A percentile compares a stretch with the other conserved stretches of the same genome.
Conservation (phyloP, 2,888 invertebrate genomes). For the Deroplatys truncata region DNA sequence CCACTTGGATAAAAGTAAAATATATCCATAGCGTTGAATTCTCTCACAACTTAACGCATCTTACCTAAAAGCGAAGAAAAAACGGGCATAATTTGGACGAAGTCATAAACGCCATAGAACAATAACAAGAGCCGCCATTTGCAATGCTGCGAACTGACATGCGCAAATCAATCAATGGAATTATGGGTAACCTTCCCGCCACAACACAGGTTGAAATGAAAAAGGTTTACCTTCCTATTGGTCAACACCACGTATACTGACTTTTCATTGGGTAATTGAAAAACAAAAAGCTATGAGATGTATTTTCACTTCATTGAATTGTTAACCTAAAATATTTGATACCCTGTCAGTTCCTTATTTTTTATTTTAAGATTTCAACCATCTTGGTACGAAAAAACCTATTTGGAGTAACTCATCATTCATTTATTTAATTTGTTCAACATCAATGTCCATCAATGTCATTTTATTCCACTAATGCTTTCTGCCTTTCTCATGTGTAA, state of each 20-base stretch:
- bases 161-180: slow-evolving; percentile 56
- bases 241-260: slow-evolving; percentile 25
- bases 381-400: too few species aligned
- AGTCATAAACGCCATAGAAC: slow-evolving; percentile 78
- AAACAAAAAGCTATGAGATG: slow-evolving; percentile 15
- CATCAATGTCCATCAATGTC: too few species aligned
- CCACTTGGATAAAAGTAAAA: slow-evolving; percentile 26
- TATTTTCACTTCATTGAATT: background rate
- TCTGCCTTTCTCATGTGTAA: too few species aligned
- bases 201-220: slow-evolving; percentile 34
- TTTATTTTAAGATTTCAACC: too few species aligned
- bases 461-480: too few species aligned
- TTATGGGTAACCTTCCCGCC: slow-evolving; percentile 42
- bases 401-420: too few species aligned
- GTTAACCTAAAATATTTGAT: background rate
- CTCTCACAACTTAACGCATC: slow-evolving; percentile 34
- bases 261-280: slow-evolving; percentile 10
- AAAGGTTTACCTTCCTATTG: slow-evolving; percentile 34
- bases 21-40: slow-evolving; percentile 30
- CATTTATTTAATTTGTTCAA: too few species aligned
- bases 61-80: slow-evolving; percentile 48
- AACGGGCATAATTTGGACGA: slow-evolving; percentile 48
- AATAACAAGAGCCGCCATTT: slow-evolving; percentile 99
- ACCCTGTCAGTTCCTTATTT: too few species aligned
- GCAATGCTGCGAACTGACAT: slow-evolving; percentile 80